Conservation (phyloP, 2,113 vertebrate species). For the Thunnus thynnus region DNA sequence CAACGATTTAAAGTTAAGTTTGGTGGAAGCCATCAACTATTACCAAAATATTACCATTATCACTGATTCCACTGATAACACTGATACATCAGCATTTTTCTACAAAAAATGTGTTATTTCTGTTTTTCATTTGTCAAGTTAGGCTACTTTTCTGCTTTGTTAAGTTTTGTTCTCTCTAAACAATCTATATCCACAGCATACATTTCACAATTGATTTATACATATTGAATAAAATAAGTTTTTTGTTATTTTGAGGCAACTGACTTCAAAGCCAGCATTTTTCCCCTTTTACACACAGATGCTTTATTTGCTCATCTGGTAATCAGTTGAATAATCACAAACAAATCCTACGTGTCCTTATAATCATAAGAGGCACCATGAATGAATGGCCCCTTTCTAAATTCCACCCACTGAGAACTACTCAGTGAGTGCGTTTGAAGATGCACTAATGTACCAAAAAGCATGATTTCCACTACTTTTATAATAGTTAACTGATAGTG, state of each 20-base stretch:
- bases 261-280: neutral
- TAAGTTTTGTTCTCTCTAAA: neutral
- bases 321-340: constrained; percentile 20
- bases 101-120: no score
- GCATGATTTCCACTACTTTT: constrained; percentile 14
- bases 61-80: neutral
- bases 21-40: constrained; percentile 3
- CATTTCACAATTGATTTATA: no score
- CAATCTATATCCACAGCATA: neutral
- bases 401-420: neutral
- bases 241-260: neutral
- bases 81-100: no score
- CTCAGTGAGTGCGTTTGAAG: neutral
- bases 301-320: neutral
- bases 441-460: constrained; percentile 18
- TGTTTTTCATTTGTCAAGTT: no score
- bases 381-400: constrained; percentile 34
- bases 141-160: neutral
- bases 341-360: neutral
- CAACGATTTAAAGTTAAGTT: constrained; percentile 61
- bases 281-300: neutral
- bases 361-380: constrained; percentile 2
- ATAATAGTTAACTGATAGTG: constrained; percentile 11
- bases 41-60: neutral
- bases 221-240: no score